Percentiles rank a stretch among this genome's conserved stretches.
These are phyloP conservation scores for Cebidichthys violaceus DNA, from an alignment of 2,113 vertebrate species.

Conservation along the genomic window DNA sequence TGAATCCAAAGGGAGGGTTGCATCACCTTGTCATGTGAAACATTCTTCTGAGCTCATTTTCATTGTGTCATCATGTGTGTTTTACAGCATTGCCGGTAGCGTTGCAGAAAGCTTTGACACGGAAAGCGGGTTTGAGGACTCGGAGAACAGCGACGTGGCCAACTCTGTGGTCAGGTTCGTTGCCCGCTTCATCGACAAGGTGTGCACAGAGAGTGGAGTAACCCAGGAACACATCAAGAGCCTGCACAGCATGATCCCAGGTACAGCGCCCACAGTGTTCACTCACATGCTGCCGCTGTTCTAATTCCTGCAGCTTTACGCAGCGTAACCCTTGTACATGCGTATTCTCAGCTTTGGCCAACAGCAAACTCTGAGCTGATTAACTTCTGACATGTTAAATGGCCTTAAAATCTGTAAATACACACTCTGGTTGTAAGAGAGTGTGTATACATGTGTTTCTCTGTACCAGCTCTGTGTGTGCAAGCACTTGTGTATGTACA, in stretches of 20 bases:
- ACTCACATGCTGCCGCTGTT: slow-evolving; percentile 35
- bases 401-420: slow-evolving; percentile 62
- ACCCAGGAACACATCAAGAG: slow-evolving; percentile 98
- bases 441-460: slow-evolving; percentile 24
- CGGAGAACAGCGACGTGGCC: slow-evolving; percentile 93
- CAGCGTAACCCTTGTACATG: slow-evolving; percentile 14
- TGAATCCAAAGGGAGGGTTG: slow-evolving; percentile 51
- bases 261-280: slow-evolving; percentile 72
- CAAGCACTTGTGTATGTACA: slow-evolving; percentile 5
- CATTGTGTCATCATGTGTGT: slow-evolving; percentile 31
- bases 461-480: slow-evolving; percentile 16
- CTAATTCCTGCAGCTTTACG: slow-evolving; percentile 50
- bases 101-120: slow-evolving; percentile 98
- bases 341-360: slow-evolving; percentile 54
- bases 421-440: slow-evolving; percentile 30
- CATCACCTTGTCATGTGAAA: slow-evolving; percentile 66
- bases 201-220: slow-evolving; percentile 97
- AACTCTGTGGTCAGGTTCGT: slow-evolving; percentile 95
- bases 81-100: slow-evolving; percentile 93
- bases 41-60: slow-evolving; percentile 28
- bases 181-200: slow-evolving; percentile 97
- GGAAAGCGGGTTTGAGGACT: slow-evolving; percentile 98
- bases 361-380: slow-evolving; percentile 55
- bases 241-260: slow-evolving; percentile 99
- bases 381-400: slow-evolving; percentile 62